Conservation (phyloP, 1,140 invertebrate genomes). For the Probaryconus sp. region DNA sequence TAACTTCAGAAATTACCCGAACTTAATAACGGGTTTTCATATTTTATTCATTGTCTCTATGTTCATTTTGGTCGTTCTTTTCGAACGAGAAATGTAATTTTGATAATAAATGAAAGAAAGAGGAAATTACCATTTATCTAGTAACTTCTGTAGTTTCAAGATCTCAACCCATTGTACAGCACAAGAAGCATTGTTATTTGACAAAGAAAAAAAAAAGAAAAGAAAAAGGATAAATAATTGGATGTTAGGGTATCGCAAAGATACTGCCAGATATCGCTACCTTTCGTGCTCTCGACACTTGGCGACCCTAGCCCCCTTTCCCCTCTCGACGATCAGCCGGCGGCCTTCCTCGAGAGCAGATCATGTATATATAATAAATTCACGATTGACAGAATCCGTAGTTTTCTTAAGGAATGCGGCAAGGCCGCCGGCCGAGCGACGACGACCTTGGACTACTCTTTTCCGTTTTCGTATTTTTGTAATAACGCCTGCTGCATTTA, state of each 20-base stretch:
- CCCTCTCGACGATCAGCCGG: slow-evolving; percentile 10
- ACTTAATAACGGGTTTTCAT: too few relatives aligned
- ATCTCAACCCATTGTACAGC: too few relatives aligned
- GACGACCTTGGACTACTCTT: slow-evolving; percentile 30
- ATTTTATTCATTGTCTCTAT: background rate
- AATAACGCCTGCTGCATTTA: slow-evolving; percentile 43
- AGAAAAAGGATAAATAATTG: too few relatives aligned
- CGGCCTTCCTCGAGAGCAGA: slow-evolving; percentile 48
- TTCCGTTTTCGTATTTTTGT: slow-evolving; percentile 55
- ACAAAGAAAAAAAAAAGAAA: too few relatives aligned
- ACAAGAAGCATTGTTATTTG: too few relatives aligned
- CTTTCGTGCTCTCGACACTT: background rate
- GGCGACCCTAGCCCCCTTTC: background rate
- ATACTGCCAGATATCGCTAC: background rate
- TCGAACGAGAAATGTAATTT: too few relatives aligned
- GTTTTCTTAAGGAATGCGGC: slow-evolving; percentile 43
- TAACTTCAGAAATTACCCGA: slow-evolving; percentile 38
- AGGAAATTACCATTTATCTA: too few relatives aligned
- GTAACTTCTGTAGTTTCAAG: too few relatives aligned
- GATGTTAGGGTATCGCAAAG: background rate
- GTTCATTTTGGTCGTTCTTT: too few relatives aligned
- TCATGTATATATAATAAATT: slow-evolving; percentile 54
- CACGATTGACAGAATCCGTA: slow-evolving; percentile 43
- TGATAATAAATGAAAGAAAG: too few relatives aligned
- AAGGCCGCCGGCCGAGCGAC: slow-evolving; percentile 49